Evolutionary conservation across 2,888 invertebrate genomes (phyloP).

Genomic region (Aleiodes alternator): DNA sequence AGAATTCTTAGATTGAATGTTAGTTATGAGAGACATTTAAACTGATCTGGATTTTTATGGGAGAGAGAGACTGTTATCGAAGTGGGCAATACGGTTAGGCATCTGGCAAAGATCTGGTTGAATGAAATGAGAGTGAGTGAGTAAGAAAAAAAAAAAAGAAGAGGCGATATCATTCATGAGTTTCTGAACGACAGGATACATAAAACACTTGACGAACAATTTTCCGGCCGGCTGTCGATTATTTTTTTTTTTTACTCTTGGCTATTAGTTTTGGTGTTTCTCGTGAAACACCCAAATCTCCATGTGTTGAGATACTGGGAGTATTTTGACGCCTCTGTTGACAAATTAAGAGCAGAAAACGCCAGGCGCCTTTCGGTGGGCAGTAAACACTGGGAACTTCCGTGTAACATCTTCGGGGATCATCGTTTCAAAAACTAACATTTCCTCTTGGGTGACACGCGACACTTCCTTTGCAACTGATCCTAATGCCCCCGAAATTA

Average conservation of each 20-base stretch:
- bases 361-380: constrained; percentile 63
- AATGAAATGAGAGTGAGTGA: constrained; percentile 22
- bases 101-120: constrained; percentile 63
- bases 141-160: constrained; percentile 37
- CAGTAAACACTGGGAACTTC: constrained; percentile 2
- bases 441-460: constrained; percentile 18
- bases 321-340: constrained; percentile 66
- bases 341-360: constrained; percentile 52
- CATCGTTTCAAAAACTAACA: background rate
- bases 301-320: constrained; percentile 47
- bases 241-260: constrained; percentile 31
- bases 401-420: background rate
- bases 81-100: constrained; percentile 67
- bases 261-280: constrained; percentile 38
- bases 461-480: constrained; percentile 31
- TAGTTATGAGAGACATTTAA: constrained; percentile 68
- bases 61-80: constrained; percentile 63
- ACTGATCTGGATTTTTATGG: constrained; percentile 44
- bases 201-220: constrained; percentile 71
- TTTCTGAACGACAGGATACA: constrained; percentile 62
- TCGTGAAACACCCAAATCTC: background rate
- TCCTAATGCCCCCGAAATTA: background rate
- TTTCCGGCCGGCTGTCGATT: constrained; percentile 60
- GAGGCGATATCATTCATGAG: constrained; percentile 38
- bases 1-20: constrained; percentile 60